Percentiles rank a stretch among this genome's conserved stretches.
These are phyloP conservation scores for Drosophila orosa DNA, from an alignment of 1,140 invertebrate species.

Conservation along the genomic window DNA sequence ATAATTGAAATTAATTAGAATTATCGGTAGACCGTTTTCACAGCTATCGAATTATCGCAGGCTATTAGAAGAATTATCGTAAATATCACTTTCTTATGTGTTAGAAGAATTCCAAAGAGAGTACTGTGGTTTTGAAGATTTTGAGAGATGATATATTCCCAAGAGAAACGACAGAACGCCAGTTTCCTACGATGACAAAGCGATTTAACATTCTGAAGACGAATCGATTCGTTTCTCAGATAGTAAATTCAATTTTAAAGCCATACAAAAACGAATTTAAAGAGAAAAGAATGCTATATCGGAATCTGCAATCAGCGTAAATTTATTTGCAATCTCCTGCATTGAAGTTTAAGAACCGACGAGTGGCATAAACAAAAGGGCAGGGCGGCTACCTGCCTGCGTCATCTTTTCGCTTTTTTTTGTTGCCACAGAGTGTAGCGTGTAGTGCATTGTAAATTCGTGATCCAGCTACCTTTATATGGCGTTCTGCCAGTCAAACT, in stretches of 20 bases:
- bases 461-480: slow-evolving; percentile 47
- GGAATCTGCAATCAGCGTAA: slow-evolving; percentile 41
- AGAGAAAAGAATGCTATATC: slow-evolving; percentile 17
- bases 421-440: slow-evolving; percentile 3
- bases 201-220: slow-evolving; percentile 8
- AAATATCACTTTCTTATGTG: slow-evolving; percentile 5
- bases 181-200: slow-evolving; percentile 6
- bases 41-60: neutral
- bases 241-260: slow-evolving; percentile 24
- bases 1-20: slow-evolving; percentile 9
- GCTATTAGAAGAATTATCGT: neutral
- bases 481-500: slow-evolving; percentile 47
- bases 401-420: slow-evolving; percentile 14
- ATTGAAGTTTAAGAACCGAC: slow-evolving; percentile 16
- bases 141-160: neutral
- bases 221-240: slow-evolving; percentile 6
- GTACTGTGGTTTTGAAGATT: too few relatives aligned
- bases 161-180: neutral
- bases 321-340: slow-evolving; percentile 59
- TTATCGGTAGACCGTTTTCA: slow-evolving; percentile 2
- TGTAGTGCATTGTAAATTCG: slow-evolving; percentile 44
- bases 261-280: slow-evolving; percentile 7
- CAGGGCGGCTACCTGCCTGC: slow-evolving; percentile 17
- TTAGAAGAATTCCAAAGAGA: neutral
- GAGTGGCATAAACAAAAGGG: slow-evolving; percentile 36